Evolutionary conservation across 1,140 invertebrate genomes (phyloP), one percentile per base, ranked within the genome.

Genomic region (Lepidostoma basale): DNA sequence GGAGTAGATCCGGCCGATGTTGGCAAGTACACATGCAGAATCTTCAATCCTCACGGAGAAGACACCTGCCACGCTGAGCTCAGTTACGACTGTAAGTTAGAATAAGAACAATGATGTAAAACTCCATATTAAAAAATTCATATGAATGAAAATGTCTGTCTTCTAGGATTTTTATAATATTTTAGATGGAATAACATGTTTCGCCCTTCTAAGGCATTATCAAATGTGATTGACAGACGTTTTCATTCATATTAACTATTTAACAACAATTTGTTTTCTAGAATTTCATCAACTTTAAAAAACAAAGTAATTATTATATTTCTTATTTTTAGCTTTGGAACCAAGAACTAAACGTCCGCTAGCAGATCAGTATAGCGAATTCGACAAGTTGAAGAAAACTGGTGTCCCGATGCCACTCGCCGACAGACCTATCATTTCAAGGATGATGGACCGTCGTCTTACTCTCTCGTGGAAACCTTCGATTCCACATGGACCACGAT

Each of bases 381-480:
- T 88, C 74, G 93, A 94, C 72, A 93, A 92, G 74, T 91, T 91
- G 78, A 89, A 90, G 52, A 88, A 89, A 65, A 88, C 90, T 3
- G 93, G 94, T 5, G 85, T 90, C 36, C 91, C 93, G 4, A 85
- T 95, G 74, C 93, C 95, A 0, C 78, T 97, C 0, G 86, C 93
- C 3, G 94, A 97, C 74, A 87, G 87, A 62, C 96, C 96, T 1
- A 92, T 93, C 70, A 94, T 98, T 71, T 91, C 91, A 5, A 88
- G 91, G 8, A 95, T 97, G 90, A 90, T 90, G 59, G 94, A 95
- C 74, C 85, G 92, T 4, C 87, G 90, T 56, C 84, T 95, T 16
- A 94, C 94, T 0, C 81, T 98, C 6, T 93, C 92, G 0, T 98
- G 96, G 96, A 92, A 91, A 73, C 94, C 96, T 2, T 95, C 94